Base-by-base conservation (phyloP, 1,140 invertebrate genomes). In the Adelges cooleyi region DNA sequence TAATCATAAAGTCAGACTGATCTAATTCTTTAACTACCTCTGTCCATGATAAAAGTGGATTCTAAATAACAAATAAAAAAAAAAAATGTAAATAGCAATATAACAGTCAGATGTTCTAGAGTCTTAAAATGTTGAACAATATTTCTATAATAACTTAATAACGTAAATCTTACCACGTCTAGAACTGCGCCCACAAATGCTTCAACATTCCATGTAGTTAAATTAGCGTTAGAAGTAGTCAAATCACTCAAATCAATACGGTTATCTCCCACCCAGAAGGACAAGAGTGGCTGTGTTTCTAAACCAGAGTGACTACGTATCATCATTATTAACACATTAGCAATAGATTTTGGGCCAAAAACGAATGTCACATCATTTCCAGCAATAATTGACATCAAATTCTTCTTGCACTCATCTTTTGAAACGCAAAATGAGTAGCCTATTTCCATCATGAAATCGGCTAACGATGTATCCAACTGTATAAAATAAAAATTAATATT, bases 21-120 rank as follows among this genome's bases (percentile, higher is more conserved):
- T 98, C 95, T 27, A 95, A 75, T 73, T 95, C 89, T 54, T 84
- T 74, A 48, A 95, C 84, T 0, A 98, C 90, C 71, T 96, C 94
- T 71, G 86, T 90, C 92, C 94, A 96, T 70, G 86, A 85, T 38
- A 97, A 74, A 70, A 84, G 86, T 9, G 88, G 85, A 67, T 77
- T 75, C 77, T 81, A 62, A 38, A 74, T 69, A 69, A 66, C 67
- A 71, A 65, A 53, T 2, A 11, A 40, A 50, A 27, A 40, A 52
- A 56, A 46, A 40, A 56, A 18, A 51, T 15, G 29, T 67, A 50
- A n/a, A 50, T n/a, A n/a, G 62, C 42, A n/a, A n/a, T n/a, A n/a
- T n/a, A n/a, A n/a, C n/a, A n/a, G n/a, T n/a, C n/a, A n/a, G n/a
- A n/a, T n/a, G n/a, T n/a, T n/a, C n/a, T n/a, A n/a, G n/a, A n/a